A percentile compares a stretch with the other conserved stretches of the same genome.
These are phyloP conservation scores for Eledone cirrhosa DNA, from an alignment of 2,888 invertebrate species.

Conservation along the genomic window DNA sequence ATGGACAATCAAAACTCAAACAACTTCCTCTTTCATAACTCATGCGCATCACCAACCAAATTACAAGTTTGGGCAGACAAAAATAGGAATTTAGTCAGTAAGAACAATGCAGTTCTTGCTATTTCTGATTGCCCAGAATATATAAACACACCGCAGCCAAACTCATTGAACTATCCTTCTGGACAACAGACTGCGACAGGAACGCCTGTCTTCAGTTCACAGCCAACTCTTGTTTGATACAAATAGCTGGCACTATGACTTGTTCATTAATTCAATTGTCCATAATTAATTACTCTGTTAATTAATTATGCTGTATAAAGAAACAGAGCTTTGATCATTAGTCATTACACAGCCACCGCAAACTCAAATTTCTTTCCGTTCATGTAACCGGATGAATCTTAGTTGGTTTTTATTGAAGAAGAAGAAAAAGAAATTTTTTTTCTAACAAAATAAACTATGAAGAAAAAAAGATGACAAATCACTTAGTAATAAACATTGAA, in stretches of 20 bases:
- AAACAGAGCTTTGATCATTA: too few relatives aligned
- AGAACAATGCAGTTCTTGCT: constrained; percentile 1
- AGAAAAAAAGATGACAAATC: too few relatives aligned
- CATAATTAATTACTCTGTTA: too few relatives aligned
- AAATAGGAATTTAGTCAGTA: constrained; percentile 21
- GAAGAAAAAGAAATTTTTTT: too few relatives aligned
- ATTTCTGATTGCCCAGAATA: constrained; percentile 26
- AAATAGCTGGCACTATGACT: not conserved
- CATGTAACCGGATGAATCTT: too few relatives aligned
- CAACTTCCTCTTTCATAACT: constrained; percentile 10
- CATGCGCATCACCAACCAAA: constrained; percentile 25
- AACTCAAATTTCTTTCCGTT: too few relatives aligned
- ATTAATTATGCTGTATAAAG: too few relatives aligned
- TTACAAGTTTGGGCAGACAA: constrained; percentile 25
- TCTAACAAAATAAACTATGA: too few relatives aligned
- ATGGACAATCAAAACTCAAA: constrained; percentile 24
- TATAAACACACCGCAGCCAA: constrained; percentile 18
- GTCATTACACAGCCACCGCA: too few relatives aligned
- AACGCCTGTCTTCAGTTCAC: constrained; percentile 16
- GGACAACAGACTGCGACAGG: not conserved
- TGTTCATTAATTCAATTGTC: not conserved
- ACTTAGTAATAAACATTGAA: too few relatives aligned
- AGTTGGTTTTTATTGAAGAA: too few relatives aligned
- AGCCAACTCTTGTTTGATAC: constrained; percentile 23
- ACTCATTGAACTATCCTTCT: constrained; percentile 22